phyloP scores from a whole-genome alignment of 2,888 invertebrate genomes.

The Clunio marinus region DNA sequence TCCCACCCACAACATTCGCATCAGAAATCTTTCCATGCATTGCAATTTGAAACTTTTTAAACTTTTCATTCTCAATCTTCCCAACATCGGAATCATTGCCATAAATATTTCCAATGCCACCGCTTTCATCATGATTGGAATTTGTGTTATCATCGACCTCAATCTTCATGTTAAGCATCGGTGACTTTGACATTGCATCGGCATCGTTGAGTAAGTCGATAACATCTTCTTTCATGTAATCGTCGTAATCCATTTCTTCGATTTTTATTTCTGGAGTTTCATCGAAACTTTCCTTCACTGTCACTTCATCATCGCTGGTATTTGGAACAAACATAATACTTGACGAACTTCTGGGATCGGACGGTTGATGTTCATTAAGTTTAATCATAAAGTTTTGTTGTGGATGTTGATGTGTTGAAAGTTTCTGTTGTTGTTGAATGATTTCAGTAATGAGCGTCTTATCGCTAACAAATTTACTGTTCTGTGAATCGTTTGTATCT shows the following conservation, averaged over 20 bases:
- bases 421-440: slow-evolving; percentile 34
- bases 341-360: slow-evolving; percentile 25
- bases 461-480: slow-evolving; percentile 25
- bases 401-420: slow-evolving; percentile 26
- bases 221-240: slow-evolving; percentile 27
- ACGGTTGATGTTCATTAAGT: slow-evolving; percentile 25
- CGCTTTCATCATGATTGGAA: slow-evolving; percentile 17
- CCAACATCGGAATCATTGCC: background rate
- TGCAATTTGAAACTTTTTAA: slow-evolving; percentile 5
- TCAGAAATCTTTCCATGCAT: background rate
- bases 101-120: too few relatives aligned
- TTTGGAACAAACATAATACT: slow-evolving; percentile 31
- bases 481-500: background rate
- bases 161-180: slow-evolving; percentile 33
- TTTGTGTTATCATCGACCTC: slow-evolving; percentile 33
- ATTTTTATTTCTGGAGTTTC: slow-evolving; percentile 23
- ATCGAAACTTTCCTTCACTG: background rate
- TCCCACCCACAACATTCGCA: background rate
- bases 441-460: slow-evolving; percentile 36
- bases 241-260: slow-evolving; percentile 26
- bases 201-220: slow-evolving; percentile 11
- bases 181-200: slow-evolving; percentile 19
- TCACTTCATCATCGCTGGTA: background rate
- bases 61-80: background rate
- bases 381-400: slow-evolving; percentile 38